These are phyloP conservation scores for Drosophila ezoana DNA, from an alignment of 2,888 invertebrate genomes.

Conservation along the genomic window DNA sequence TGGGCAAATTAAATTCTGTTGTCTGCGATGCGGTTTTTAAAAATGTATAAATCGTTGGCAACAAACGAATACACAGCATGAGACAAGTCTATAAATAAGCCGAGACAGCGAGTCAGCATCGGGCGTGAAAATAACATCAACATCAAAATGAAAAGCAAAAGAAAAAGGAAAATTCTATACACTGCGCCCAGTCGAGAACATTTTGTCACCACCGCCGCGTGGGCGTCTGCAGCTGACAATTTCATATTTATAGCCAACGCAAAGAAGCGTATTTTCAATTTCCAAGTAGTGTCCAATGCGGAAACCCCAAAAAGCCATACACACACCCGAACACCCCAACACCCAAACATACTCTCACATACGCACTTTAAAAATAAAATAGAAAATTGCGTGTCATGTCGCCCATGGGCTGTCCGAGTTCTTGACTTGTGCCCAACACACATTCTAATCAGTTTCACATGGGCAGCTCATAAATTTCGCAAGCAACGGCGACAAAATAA, in stretches of 20 bases:
- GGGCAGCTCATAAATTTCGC: slow-evolving; percentile 73
- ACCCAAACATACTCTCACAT: background rate
- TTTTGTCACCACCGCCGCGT: slow-evolving; percentile 68
- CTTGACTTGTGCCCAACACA: slow-evolving; percentile 23
- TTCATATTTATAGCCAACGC: slow-evolving; percentile 68
- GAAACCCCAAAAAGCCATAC: slow-evolving; percentile 40
- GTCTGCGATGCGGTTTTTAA: slow-evolving; percentile 74
- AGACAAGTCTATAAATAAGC: slow-evolving; percentile 83
- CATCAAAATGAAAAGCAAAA: slow-evolving; percentile 33
- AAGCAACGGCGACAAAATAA: slow-evolving; percentile 62
- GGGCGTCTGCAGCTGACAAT: slow-evolving; percentile 79
- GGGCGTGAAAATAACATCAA: slow-evolving; percentile 69
- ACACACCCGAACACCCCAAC: slow-evolving; percentile 2
- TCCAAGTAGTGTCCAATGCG: slow-evolving; percentile 47
- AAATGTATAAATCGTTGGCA: slow-evolving; percentile 83
- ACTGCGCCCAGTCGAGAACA: slow-evolving; percentile 23
- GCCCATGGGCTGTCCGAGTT: slow-evolving; percentile 18
- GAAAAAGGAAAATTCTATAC: slow-evolving; percentile 24
- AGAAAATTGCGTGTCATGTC: slow-evolving; percentile 51
- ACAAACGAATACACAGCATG: slow-evolving; percentile 79
- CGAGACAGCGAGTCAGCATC: slow-evolving; percentile 28
- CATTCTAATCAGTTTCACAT: slow-evolving; percentile 76
- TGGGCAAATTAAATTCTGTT: slow-evolving; percentile 21
- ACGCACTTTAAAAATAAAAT: slow-evolving; percentile 45
- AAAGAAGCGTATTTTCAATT: slow-evolving; percentile 35